Conservation (phyloP, 1,140 invertebrate genomes). For the Parapsyche elsis region DNA sequence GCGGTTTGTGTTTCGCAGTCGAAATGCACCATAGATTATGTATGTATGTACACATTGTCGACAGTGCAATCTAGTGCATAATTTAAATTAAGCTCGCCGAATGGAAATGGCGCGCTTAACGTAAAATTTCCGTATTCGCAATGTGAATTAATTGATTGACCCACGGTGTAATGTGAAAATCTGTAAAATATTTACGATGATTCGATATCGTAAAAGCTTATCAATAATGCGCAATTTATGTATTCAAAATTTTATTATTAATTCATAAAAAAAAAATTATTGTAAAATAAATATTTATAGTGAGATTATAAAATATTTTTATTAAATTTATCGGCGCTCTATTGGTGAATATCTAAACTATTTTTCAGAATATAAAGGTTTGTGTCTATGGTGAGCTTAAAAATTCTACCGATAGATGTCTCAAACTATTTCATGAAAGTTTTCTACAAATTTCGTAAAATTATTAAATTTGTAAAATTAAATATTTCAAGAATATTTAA, state of each 20-base stretch:
- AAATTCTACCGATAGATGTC: too few species aligned
- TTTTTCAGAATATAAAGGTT: neutral
- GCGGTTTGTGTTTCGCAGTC: neutral
- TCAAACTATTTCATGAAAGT: too few species aligned
- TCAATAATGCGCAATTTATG: neutral
- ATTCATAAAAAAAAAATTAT: too few species aligned
- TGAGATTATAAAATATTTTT: neutral
- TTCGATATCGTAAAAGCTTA: neutral
- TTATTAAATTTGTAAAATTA: too few species aligned
- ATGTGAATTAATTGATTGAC: too few species aligned
- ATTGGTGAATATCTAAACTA: neutral
- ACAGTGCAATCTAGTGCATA: conserved; percentile 2
- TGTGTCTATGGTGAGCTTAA: neutral
- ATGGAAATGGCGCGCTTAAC: neutral
- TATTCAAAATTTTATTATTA: neutral
- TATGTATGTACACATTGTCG: neutral
- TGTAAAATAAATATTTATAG: neutral
- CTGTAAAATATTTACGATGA: neutral
- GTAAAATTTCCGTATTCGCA: neutral
- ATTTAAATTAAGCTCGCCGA: conserved; percentile 7
- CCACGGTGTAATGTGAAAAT: neutral
- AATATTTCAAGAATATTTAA: too few species aligned
- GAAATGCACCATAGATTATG: neutral
- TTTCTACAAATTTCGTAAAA: too few species aligned
- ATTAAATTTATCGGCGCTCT: neutral